Evolutionary conservation across 2,113 vertebrate genomes (phyloP), one percentile per base, ranked within the genome.

Genomic region (Tringa solitaria): DNA sequence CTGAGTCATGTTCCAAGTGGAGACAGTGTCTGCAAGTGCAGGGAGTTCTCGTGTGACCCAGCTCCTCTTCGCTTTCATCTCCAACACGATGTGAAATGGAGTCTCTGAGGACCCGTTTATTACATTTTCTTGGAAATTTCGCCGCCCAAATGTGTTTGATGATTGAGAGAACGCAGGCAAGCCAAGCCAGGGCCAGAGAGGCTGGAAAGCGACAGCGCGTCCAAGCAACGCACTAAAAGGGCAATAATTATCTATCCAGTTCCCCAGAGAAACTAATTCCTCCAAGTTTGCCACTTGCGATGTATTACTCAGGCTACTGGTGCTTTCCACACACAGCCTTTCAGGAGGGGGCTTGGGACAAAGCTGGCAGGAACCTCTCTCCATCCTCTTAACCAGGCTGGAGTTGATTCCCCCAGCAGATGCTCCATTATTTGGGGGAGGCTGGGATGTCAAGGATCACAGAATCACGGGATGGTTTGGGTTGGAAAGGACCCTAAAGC

Each of bases 121-220:
- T 81, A 63, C 48, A 88, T 84, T 91, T 95, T 72, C 88, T 77
- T 93, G 88, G 84, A 91, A 81, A 85, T 91, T 77, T 93, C 46
- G 26, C 79, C 4, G 8, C 79, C 64, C 64, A 77, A 91, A 81
- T 72, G 57, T n/a, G 63, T 67, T 14, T 77, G 80, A 81, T 93
- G 88, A 85, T 67, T 41, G 75, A 88, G 84, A 73, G 53, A 43
- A 80, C 0, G 10, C 64, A 67, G 74, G 26, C 68, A 14, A 46
- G 63, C 53, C 5, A 33, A 54, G 59, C 37, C 30, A 30, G 53
- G 33, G 33, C 51, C 78, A 46, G 57, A 28, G 68, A 60, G 74
- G 43, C 73, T 0, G 8, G 30, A 22, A 33, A 95, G 69, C 12
- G 12, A 69, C 80, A 46, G 14, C 6, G 1, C 24, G 70, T 85